A percentile compares a stretch with the other conserved stretches of the same genome.
These are phyloP conservation scores for Drosophila fungiperda DNA, from an alignment of 2,888 invertebrate species.

Conservation along the genomic window DNA sequence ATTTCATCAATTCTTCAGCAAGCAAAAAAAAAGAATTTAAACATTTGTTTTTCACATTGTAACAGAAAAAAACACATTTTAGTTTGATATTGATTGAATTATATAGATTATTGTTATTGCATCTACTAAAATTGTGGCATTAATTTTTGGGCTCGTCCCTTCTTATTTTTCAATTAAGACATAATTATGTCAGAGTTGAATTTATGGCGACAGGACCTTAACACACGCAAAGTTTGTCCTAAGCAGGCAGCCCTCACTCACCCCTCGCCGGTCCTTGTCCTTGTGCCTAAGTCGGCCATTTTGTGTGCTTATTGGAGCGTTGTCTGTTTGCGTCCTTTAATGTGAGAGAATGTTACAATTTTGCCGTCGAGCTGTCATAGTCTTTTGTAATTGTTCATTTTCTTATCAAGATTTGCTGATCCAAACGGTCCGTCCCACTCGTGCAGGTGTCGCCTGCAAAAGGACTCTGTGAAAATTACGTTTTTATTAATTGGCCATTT, in stretches of 20 bases:
- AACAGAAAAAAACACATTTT: background rate
- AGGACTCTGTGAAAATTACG: slow-evolving; percentile 55
- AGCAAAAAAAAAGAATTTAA: background rate
- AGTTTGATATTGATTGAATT: background rate
- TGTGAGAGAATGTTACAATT: slow-evolving; percentile 83
- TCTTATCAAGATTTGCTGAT: slow-evolving; percentile 77
- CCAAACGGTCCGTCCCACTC: slow-evolving; percentile 23
- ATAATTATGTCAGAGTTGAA: slow-evolving; percentile 84
- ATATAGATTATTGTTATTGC: slow-evolving; percentile 44
- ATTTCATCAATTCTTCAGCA: background rate
- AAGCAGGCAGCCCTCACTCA: slow-evolving; percentile 33
- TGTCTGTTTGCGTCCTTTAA: slow-evolving; percentile 57
- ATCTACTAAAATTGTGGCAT: slow-evolving; percentile 46
- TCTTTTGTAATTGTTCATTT: slow-evolving; percentile 80
- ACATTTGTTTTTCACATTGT: background rate
- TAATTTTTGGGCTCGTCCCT: slow-evolving; percentile 3
- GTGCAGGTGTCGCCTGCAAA: slow-evolving; percentile 67
- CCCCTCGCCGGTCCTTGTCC: background rate
- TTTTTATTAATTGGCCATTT: slow-evolving; percentile 78
- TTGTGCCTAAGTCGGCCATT: slow-evolving; percentile 51
- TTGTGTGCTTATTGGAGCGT: slow-evolving; percentile 67
- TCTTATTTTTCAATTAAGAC: slow-evolving; percentile 75
- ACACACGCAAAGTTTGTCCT: slow-evolving; percentile 69
- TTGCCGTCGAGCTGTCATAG: slow-evolving; percentile 52
- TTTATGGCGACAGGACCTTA: slow-evolving; percentile 77